Percentiles rank a stretch among this genome's conserved stretches.
phyloP scores from a whole-genome alignment of 2,888 invertebrate species.

The Taenaris catops region DNA sequence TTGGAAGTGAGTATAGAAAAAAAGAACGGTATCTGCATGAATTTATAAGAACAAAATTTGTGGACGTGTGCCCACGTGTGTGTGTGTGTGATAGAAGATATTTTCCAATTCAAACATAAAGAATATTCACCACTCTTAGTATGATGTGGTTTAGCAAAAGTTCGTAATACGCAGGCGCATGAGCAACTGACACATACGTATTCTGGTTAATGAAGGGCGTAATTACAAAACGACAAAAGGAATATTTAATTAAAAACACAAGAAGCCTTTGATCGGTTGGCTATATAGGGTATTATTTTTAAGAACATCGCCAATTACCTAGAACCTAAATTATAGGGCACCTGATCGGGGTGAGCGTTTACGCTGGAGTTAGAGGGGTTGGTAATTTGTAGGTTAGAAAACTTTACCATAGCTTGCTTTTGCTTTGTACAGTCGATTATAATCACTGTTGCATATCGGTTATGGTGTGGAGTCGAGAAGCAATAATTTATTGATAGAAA shows the following conservation, averaged over 20 bases:
- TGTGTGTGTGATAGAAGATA: no score
- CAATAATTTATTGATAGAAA: neutral
- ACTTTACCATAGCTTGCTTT: no score
- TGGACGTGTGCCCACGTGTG: no score
- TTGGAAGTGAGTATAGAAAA: no score
- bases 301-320: conserved; percentile 23
- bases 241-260: conserved; percentile 20
- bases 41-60: no score
- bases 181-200: no score
- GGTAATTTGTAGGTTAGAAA: neutral
- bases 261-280: conserved; percentile 20
- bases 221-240: conserved; percentile 5
- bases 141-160: no score
- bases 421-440: no score
- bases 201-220: neutral
- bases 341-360: conserved; percentile 26
- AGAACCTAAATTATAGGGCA: conserved; percentile 26
- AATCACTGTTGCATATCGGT: neutral
- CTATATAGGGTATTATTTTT: conserved; percentile 17
- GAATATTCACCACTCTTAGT: no score
- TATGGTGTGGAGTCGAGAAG: neutral
- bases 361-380: conserved; percentile 2
- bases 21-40: no score
- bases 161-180: no score
- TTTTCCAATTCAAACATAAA: no score